phyloP scores from a whole-genome alignment of 92 coral and sea anemone genomes.

The Chrysogorgia sp. region DNA sequence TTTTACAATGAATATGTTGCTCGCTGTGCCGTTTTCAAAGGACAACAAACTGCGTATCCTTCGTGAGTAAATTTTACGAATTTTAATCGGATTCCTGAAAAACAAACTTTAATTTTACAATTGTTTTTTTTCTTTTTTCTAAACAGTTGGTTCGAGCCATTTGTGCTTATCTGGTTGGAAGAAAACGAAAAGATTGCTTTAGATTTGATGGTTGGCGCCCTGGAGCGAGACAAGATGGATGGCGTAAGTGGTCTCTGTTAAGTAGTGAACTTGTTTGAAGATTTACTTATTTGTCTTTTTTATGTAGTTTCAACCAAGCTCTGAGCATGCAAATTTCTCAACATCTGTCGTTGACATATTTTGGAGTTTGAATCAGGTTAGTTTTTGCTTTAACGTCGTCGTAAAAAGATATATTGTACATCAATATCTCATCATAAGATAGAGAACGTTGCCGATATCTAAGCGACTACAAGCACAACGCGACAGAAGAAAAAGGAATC shows the following conservation, averaged over 20 bases:
- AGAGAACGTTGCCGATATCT: too few relatives aligned
- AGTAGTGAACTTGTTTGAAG: background rate
- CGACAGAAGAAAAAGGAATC: background rate
- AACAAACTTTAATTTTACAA: too few relatives aligned
- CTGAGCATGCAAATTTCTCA: slow-evolving; percentile 84
- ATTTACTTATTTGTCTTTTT: background rate
- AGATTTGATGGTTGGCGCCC: slow-evolving; percentile 94
- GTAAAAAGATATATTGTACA: background rate
- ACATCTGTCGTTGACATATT: slow-evolving; percentile 97
- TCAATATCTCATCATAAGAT: background rate
- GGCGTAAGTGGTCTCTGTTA: slow-evolving; percentile 61
- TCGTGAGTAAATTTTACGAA: slow-evolving; percentile 50
- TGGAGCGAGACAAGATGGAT: slow-evolving; percentile 87
- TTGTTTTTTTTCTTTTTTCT: slow-evolving; percentile 6
- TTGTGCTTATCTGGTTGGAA: slow-evolving; percentile 95
- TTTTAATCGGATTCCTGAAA: too few relatives aligned
- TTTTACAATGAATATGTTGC: slow-evolving; percentile 87
- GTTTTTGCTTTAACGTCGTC: background rate
- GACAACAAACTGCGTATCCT: slow-evolving; percentile 82
- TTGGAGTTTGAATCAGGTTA: slow-evolving; percentile 90
- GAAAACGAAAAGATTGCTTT: slow-evolving; percentile 93
- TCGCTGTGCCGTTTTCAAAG: slow-evolving; percentile 64
- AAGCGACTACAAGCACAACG: too few relatives aligned
- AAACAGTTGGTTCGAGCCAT: slow-evolving; percentile 92
- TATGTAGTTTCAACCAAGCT: slow-evolving; percentile 81